Evolutionary conservation across 2,113 vertebrate genomes (phyloP), one percentile per base, ranked within the genome.

Genomic region (Boleophthalmus pectinirostris): DNA sequence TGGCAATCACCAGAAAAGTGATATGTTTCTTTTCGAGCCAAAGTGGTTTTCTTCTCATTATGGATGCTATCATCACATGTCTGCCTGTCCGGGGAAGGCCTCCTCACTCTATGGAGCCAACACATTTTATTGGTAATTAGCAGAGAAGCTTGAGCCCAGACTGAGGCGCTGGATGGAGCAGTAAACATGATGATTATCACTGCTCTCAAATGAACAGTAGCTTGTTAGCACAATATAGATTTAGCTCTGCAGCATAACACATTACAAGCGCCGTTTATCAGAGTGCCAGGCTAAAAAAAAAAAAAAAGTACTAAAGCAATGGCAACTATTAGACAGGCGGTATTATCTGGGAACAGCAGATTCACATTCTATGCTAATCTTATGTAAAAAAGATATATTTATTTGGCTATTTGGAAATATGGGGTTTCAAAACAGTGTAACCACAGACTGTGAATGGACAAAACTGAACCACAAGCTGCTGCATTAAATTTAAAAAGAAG

Each of bases 41-140:
- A 33, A 61, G 21, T 14, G 4, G 24, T 60, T 38, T 63, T 38
- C 29, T 12, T 38, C 61, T 64, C 29, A 64, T 38, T 64, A 64
- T 38, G 61, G 29, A 38, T 35, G 33, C 16, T 35, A 43, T 43
- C 33, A 13, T 9, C 61, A 43, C 33, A 5, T 64, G 24, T 15
- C 25, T 38, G 61, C 35, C 33, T 43, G 33, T 33, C 61, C 18
- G 11, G 6, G 1, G 20, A n/a, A n/a, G 33, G 33, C 20, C 33
- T 64, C 11, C 61, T 43, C 33, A 43, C 33, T 11, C 61, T 64
- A 33, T 35, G 6, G 61, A 4, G 33, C 61, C 61, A 38, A 38
- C 61, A 38, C 14, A 64, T 64, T 64, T 64, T 64, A 64, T 43
- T 64, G 61, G 61, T 38, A 64, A 64, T 64, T 64, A 43, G 33